phyloP scores from a whole-genome alignment of 2,797 vertebrate species.

The Sebastes hubbsi region DNA sequence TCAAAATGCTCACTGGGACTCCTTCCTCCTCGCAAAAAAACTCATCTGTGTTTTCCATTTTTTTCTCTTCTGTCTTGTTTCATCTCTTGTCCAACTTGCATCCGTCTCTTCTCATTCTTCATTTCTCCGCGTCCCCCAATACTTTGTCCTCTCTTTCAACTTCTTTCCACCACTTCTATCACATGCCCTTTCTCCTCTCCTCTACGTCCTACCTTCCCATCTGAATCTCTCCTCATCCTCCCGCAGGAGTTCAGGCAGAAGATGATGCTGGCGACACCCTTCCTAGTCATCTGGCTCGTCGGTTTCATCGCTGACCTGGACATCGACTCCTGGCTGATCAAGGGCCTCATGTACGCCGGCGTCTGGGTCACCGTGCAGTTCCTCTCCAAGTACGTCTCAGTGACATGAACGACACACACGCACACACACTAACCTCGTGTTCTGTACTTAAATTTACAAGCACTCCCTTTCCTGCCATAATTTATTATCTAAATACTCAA shows the following conservation, averaged over 20 bases:
- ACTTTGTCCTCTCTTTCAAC: background rate
- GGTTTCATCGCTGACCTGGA: slow-evolving; percentile 98
- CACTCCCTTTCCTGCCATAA: too few relatives aligned
- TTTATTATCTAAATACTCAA: too few relatives aligned
- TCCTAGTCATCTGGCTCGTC: slow-evolving; percentile 97
- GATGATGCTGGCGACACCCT: slow-evolving; percentile 99
- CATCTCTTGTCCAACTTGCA: background rate
- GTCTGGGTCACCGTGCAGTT: slow-evolving; percentile 97
- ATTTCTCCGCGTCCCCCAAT: background rate
- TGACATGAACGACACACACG: background rate
- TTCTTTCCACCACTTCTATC: background rate
- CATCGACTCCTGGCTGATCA: slow-evolving; percentile 98
- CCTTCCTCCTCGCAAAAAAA: background rate
- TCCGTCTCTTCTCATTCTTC: background rate
- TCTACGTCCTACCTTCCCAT: background rate
- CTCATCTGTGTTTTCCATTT: background rate
- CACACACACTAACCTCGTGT: background rate
- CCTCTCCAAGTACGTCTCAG: slow-evolving; percentile 93
- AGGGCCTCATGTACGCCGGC: slow-evolving; percentile 94
- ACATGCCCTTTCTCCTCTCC: background rate
- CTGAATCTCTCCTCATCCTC: background rate
- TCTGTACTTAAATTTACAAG: too few relatives aligned
- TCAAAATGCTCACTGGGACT: background rate
- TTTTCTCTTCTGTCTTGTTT: background rate
- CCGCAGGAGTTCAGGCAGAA: slow-evolving; percentile 97